Base-by-base conservation (phyloP, 2,797 vertebrate genomes). In the Cyclura pinguis region DNA sequence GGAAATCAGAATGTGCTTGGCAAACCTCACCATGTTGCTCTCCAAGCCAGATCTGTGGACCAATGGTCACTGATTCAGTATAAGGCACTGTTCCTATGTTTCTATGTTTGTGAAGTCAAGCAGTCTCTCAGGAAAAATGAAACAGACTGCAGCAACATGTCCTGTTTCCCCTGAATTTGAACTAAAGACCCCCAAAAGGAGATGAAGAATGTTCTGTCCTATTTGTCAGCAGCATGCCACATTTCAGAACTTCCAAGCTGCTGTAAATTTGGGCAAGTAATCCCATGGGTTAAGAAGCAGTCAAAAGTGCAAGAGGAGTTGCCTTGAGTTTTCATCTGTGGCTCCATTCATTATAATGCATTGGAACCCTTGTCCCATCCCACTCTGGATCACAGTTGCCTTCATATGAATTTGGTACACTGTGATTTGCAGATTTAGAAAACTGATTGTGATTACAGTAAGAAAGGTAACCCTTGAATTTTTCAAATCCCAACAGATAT, bases 211-310 rank as follows among this genome's bases (percentile, higher is more conserved):
- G 38, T 72, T 55, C 9, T 35, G 86, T 91, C 64, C 84, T 69
- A 2, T 89, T 92, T 94, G 81, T 81, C 50, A 80, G 67, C 57
- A 57, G 16, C 47, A 76, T 0, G 1, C 22, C 57, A 24, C 84
- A 2, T 82, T 88, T 82, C 35, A 89, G 73, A 64, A 88, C 52
- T 0, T 10, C 7, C 16, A 76, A 59, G 0, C 12, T 91, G 74
- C 80, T 84, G 80, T 78, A 27, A 24, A 90, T 91, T 80, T 50
- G 76, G 20, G 22, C n/a, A 77, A 90, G 92, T 67, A 20, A 87
- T 67, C n/a, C 20, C 7, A 27, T 5, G 27, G 84, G 7, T 80
- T 80, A 47, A 88, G 62, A 80, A 80, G 27, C 57, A 84, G 55
- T 86, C 57, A 20, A 42, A 88, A 89, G 64, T 84, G 83, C 27